Conservation (phyloP, 2,888 invertebrate genomes). For the Meghimatium bilineatum region DNA sequence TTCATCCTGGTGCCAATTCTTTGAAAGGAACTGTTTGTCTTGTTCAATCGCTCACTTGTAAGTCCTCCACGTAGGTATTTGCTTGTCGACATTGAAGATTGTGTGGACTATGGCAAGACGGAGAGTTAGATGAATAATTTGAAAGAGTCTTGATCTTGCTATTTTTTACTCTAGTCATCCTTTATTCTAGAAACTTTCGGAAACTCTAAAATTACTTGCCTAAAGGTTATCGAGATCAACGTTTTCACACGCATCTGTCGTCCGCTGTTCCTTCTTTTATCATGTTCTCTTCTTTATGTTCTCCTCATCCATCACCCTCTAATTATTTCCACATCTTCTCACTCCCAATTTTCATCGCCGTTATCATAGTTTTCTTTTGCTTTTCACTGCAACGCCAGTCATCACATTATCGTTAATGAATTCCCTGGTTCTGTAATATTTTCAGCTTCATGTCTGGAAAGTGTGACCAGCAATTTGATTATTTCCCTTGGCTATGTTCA, state of each 20-base stretch:
- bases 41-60: not conserved
- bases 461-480: no score
- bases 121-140: not conserved
- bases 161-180: not conserved
- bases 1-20: not conserved
- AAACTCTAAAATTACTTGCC: not conserved
- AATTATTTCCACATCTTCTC: not conserved
- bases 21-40: not conserved
- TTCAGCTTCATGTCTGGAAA: no score
- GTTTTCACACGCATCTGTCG: not conserved
- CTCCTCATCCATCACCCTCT: not conserved
- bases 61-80: not conserved
- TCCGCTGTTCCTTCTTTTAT: not conserved
- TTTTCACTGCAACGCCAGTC: no score
- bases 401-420: no score
- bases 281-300: not conserved
- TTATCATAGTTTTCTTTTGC: no score
- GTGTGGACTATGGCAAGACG: not conserved
- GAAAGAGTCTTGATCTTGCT: not conserved
- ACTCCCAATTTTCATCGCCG: not conserved
- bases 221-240: not conserved
- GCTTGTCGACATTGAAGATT: not conserved
- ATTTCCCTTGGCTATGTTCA: no score
- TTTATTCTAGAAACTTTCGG: not conserved
- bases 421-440: no score